phyloP scores from a whole-genome alignment of 2,113 vertebrate genomes.

The Cettia cetti region DNA sequence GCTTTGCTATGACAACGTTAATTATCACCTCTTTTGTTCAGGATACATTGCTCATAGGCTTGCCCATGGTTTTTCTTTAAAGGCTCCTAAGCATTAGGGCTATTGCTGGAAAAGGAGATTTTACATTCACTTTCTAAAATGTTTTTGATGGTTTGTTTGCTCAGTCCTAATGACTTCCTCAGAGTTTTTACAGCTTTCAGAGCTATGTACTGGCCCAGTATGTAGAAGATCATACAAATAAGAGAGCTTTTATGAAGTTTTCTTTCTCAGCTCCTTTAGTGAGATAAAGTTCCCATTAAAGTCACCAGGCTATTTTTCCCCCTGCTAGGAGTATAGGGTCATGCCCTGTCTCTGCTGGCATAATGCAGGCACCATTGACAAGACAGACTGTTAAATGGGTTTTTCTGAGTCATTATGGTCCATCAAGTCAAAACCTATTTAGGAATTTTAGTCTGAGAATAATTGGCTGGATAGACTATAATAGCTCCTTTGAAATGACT shows the following conservation, averaged over 20 bases:
- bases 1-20: constrained; percentile 21
- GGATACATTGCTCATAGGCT: not conserved
- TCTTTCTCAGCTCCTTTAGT: not conserved
- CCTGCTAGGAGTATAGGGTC: constrained; percentile 2
- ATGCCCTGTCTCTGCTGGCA: constrained; percentile 44
- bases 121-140: constrained; percentile 56
- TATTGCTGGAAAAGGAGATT: constrained; percentile 58
- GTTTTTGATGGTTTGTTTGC: constrained; percentile 59
- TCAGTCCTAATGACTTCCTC: constrained; percentile 61
- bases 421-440: constrained; percentile 74
- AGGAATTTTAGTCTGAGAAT: constrained; percentile 71
- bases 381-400: constrained; percentile 70
- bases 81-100: constrained; percentile 37
- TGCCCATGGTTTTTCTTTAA: constrained; percentile 51
- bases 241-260: constrained; percentile 30
- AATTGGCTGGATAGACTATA: constrained; percentile 69
- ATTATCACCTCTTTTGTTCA: constrained; percentile 49
- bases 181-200: constrained; percentile 50
- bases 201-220: constrained; percentile 34
- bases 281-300: constrained; percentile 3
- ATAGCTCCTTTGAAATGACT: constrained; percentile 60
- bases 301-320: not conserved
- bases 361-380: constrained; percentile 71
- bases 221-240: constrained; percentile 53
- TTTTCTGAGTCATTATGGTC: constrained; percentile 74